These are phyloP conservation scores for Oxygymnocypris stewartii DNA, from an alignment of 2,113 vertebrate genomes.

Conservation along the genomic window DNA sequence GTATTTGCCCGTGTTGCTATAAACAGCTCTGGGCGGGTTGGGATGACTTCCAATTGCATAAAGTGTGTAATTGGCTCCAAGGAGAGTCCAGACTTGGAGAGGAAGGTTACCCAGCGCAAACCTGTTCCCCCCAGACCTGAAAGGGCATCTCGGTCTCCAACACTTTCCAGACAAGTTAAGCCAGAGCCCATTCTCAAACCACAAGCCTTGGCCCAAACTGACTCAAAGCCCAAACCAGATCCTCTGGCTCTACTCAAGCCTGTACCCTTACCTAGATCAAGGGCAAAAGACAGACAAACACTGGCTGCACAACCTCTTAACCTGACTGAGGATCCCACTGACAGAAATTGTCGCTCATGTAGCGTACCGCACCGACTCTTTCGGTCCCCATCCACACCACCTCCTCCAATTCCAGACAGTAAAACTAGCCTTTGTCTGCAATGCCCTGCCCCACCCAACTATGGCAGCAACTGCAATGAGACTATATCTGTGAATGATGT, in stretches of 20 bases:
- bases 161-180: slow-evolving; percentile 52
- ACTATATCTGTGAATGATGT: slow-evolving; percentile 41
- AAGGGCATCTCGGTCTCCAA: slow-evolving; percentile 41
- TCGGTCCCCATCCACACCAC: slow-evolving; percentile 63
- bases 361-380: slow-evolving; percentile 66
- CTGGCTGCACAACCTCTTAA: slow-evolving; percentile 56
- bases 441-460: slow-evolving; percentile 69
- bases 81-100: slow-evolving; percentile 82
- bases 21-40: slow-evolving; percentile 82
- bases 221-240: slow-evolving; percentile 47
- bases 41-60: slow-evolving; percentile 90
- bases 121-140: slow-evolving; percentile 24
- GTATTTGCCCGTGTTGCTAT: slow-evolving; percentile 84
- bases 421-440: slow-evolving; percentile 72
- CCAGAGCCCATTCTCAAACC: slow-evolving; percentile 48
- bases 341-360: slow-evolving; percentile 61
- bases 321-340: not conserved
- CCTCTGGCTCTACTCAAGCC: slow-evolving; percentile 54
- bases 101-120: slow-evolving; percentile 59
- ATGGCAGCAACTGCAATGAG: slow-evolving; percentile 72
- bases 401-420: slow-evolving; percentile 66
- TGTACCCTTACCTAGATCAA: slow-evolving; percentile 56
- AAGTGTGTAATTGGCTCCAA: slow-evolving; percentile 85
- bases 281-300: slow-evolving; percentile 61
- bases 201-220: slow-evolving; percentile 36